A percentile compares a stretch with the other conserved stretches of the same genome.
Conservation (phyloP, 2,113 vertebrate genomes). For the Sinosuthora webbiana region DNA sequence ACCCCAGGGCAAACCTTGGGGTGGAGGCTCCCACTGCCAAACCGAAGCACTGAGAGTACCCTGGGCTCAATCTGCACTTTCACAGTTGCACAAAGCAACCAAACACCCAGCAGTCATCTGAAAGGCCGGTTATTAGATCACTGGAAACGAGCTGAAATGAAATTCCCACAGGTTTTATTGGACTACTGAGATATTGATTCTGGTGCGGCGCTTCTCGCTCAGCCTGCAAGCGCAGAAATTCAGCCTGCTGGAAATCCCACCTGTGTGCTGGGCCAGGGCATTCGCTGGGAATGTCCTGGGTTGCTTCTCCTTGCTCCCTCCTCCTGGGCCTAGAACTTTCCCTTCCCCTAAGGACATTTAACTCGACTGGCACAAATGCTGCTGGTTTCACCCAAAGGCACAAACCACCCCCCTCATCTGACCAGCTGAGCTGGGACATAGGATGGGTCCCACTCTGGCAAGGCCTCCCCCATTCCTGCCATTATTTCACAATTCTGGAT, state of each 20-base stretch:
- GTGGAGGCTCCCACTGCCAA: not conserved
- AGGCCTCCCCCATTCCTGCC: not conserved
- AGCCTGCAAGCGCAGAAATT: not conserved
- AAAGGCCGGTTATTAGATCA: not conserved
- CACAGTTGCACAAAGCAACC: not conserved
- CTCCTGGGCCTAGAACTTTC: not conserved
- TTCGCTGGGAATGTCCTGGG: fast-evolving
- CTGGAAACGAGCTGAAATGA: not conserved
- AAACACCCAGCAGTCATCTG: not conserved
- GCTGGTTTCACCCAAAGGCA: not conserved
- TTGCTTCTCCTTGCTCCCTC: not conserved
- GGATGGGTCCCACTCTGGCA: not conserved
- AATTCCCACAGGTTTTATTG: conserved; percentile 15
- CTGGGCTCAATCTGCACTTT: not conserved
- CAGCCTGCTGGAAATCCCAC: not conserved
- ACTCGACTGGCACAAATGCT: fast-evolving
- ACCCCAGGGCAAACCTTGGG: not conserved
- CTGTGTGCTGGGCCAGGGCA: not conserved
- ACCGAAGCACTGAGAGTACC: not conserved
- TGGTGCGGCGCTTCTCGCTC: not conserved
- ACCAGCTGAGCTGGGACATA: not conserved
- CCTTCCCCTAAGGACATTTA: not conserved
- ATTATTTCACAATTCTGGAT: not conserved
- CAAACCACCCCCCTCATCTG: fast-evolving
- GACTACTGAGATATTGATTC: not conserved